Evolutionary conservation across 2,888 invertebrate species (phyloP).

Genomic region (Esperia sulphurella): DNA sequence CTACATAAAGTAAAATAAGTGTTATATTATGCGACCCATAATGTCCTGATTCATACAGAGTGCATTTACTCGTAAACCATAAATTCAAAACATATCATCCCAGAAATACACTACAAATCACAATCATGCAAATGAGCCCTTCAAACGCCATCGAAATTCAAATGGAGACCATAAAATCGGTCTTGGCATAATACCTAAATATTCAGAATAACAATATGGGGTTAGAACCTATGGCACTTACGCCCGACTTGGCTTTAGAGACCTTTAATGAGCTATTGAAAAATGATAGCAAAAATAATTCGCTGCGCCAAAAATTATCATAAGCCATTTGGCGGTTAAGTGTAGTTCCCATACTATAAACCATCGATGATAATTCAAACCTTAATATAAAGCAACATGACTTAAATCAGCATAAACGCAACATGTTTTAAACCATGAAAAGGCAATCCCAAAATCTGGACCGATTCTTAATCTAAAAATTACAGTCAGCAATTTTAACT

Average conservation of each 20-base stretch:
- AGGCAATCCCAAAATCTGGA: constrained; percentile 37
- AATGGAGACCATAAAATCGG: constrained; percentile 73
- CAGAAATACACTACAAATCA: constrained; percentile 66
- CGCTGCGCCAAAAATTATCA: constrained; percentile 60
- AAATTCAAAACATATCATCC: constrained; percentile 32
- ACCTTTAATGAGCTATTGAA: constrained; percentile 76
- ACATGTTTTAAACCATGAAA: constrained; percentile 23
- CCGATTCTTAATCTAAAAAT: constrained; percentile 21
- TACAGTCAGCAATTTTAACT: not conserved
- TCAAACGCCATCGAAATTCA: constrained; percentile 63
- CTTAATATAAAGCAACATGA: constrained; percentile 15
- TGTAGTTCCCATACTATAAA: constrained; percentile 40
- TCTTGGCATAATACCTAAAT: constrained; percentile 57
- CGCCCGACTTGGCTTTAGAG: constrained; percentile 56
- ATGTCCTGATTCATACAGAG: constrained; percentile 9
- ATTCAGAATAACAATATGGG: constrained; percentile 42
- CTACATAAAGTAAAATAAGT: not conserved
- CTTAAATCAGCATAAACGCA: constrained; percentile 10
- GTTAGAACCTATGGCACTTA: constrained; percentile 58
- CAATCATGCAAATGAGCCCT: constrained; percentile 74
- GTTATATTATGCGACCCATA: constrained; percentile 4
- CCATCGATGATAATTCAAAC: not conserved
- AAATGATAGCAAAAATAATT: constrained; percentile 77
- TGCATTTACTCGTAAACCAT: constrained; percentile 29
- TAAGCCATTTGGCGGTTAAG: constrained; percentile 64